Evolutionary conservation across 2,797 vertebrate genomes (phyloP).

Genomic region (Cygnus olor): DNA sequence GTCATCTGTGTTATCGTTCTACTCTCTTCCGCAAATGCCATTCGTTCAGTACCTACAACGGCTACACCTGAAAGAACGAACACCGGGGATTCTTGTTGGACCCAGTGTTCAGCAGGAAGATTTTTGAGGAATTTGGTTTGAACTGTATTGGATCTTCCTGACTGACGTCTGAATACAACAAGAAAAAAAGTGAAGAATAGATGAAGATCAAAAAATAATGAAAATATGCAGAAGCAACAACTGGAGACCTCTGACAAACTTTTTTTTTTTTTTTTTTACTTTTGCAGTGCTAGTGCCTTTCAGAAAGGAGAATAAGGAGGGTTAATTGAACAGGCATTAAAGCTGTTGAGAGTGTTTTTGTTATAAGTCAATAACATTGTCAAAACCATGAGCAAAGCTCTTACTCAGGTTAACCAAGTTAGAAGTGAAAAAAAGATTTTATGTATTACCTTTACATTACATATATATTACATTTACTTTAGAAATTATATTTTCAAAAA

Average conservation of each 20-base stretch:
- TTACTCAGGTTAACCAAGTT: too few species aligned
- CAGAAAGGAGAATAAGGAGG: background rate
- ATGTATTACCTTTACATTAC: background rate
- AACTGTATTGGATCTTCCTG: background rate
- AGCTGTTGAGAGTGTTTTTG: background rate
- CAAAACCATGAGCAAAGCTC: background rate
- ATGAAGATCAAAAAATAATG: background rate
- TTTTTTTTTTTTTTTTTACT: too few species aligned
- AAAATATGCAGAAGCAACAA: background rate
- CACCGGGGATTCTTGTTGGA: rapidly evolving
- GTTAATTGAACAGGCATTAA: background rate
- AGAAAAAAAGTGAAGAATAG: background rate
- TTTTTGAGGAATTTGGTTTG: background rate
- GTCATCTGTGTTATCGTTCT: background rate
- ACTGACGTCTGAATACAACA: background rate
- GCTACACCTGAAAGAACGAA: background rate
- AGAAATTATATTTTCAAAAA: background rate
- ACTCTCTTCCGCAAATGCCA: background rate
- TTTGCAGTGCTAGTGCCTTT: background rate
- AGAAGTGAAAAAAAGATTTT: background rate
- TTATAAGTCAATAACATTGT: background rate
- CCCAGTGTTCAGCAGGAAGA: background rate
- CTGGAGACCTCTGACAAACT: background rate
- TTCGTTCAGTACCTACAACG: background rate
- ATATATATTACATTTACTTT: background rate